These are phyloP conservation scores for Leucophenga montana DNA, from an alignment of 2,888 invertebrate genomes.

Conservation along the genomic window DNA sequence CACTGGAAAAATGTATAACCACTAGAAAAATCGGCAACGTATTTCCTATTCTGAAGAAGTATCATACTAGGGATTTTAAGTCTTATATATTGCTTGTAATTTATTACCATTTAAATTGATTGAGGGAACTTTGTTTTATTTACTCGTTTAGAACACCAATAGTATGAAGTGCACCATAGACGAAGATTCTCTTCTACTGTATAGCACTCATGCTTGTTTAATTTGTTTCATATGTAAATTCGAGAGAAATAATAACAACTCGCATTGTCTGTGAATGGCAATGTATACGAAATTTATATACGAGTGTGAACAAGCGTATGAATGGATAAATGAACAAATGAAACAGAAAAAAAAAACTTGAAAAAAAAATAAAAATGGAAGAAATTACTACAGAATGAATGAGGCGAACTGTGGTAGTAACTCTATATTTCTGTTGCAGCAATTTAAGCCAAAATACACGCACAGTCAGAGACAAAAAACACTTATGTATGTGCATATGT, in stretches of 20 bases:
- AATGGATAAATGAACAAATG: background rate
- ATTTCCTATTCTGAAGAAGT: too few relatives aligned
- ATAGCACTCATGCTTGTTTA: background rate
- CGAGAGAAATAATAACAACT: background rate
- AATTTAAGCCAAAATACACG: conserved; percentile 56
- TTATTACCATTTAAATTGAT: too few relatives aligned
- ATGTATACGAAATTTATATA: conserved; percentile 27
- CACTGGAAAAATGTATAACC: too few relatives aligned
- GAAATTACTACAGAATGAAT: too few relatives aligned
- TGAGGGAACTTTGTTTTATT: too few relatives aligned
- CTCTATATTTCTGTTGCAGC: conserved; percentile 45
- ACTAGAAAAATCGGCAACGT: too few relatives aligned
- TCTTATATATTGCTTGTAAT: too few relatives aligned
- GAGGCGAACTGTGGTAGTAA: too few relatives aligned
- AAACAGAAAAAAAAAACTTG: background rate
- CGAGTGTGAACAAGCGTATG: background rate
- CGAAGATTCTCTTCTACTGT: too few relatives aligned
- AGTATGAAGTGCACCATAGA: too few relatives aligned
- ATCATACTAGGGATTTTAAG: background rate
- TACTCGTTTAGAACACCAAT: too few relatives aligned
- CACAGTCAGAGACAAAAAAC: conserved; percentile 20
- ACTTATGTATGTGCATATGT: background rate
- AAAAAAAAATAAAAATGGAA: too few relatives aligned
- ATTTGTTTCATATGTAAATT: conserved; percentile 50
- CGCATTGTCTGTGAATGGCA: conserved; percentile 24